phyloP scores from a whole-genome alignment of 2,797 vertebrate genomes.

The Tragelaphus eurycerus region DNA sequence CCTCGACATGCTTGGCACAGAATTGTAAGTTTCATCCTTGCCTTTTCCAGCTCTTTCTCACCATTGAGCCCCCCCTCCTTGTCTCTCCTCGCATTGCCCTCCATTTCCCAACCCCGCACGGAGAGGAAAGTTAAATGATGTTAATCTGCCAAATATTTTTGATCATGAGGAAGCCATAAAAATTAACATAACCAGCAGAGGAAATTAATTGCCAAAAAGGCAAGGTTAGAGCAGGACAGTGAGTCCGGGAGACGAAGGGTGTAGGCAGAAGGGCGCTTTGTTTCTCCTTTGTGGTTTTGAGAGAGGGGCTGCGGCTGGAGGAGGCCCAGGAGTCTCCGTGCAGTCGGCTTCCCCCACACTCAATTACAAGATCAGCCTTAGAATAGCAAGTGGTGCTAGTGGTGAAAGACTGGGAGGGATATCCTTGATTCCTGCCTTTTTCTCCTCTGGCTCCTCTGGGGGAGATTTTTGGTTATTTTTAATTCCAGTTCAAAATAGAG shows the following conservation, averaged over 20 bases:
- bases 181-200: slow-evolving; percentile 76
- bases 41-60: slow-evolving; percentile 44
- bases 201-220: slow-evolving; percentile 80
- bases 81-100: neutral
- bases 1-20: slow-evolving; percentile 19
- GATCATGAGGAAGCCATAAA: slow-evolving; percentile 78
- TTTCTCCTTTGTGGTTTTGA: slow-evolving; percentile 11
- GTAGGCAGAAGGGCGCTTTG: neutral
- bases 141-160: slow-evolving; percentile 83
- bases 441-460: neutral
- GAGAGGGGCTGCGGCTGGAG: neutral
- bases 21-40: slow-evolving; percentile 64
- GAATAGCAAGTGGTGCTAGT: neutral
- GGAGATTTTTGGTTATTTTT: slow-evolving; percentile 56
- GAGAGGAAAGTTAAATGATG: slow-evolving; percentile 80
- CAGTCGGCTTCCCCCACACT: neutral
- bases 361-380: neutral
- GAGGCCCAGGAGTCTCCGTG: accelerated
- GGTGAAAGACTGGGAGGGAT: neutral
- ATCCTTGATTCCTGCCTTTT: neutral
- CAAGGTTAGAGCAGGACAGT: slow-evolving; percentile 45
- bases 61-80: neutral
- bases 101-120: neutral
- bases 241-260: neutral
- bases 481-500: slow-evolving; percentile 65